A percentile compares a stretch with the other conserved stretches of the same genome.
Evolutionary conservation across 2,888 invertebrate species (phyloP).

Genomic region (Argyresthia albistria): DNA sequence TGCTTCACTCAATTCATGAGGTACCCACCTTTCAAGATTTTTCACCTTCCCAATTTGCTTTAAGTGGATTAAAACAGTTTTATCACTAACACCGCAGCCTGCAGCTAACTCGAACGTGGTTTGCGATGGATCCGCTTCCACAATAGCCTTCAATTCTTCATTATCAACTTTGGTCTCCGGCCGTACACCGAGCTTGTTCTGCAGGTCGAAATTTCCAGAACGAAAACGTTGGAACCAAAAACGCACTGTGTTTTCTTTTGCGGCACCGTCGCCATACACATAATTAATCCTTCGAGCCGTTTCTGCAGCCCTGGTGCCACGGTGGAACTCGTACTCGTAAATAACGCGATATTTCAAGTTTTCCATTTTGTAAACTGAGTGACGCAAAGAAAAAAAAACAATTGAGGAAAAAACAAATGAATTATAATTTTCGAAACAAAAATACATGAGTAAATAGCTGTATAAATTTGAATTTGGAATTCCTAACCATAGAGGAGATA

Average conservation of each 20-base stretch:
- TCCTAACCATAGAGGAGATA: conserved; percentile 12
- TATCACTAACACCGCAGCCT: not conserved
- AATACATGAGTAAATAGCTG: conserved; percentile 6
- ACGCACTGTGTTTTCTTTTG: conserved; percentile 5
- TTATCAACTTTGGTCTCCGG: conserved; percentile 4
- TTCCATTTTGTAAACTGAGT: not conserved
- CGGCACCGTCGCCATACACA: conserved; percentile 1
- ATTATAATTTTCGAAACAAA: conserved; percentile 4
- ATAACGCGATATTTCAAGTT: conserved; percentile 2
- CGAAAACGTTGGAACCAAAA: conserved; percentile 5
- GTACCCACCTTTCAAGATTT: conserved; percentile 6
- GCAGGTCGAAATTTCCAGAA: conserved; percentile 5
- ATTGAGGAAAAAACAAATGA: not conserved
- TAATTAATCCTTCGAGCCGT: conserved; percentile 6
- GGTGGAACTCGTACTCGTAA: conserved; percentile 5
- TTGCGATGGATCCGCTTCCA: not conserved
- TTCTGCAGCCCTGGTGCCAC: conserved; percentile 6
- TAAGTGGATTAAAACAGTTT: not conserved
- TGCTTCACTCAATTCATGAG: not conserved
- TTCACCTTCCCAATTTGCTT: not conserved
- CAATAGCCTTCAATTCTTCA: conserved; percentile 2
- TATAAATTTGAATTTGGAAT: conserved; percentile 12
- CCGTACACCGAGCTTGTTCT: conserved; percentile 2
- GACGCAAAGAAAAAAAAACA: not conserved
- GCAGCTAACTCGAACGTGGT: not conserved